Conservation (phyloP, 2,113 vertebrate species). For the Rhombomys opimus region DNA sequence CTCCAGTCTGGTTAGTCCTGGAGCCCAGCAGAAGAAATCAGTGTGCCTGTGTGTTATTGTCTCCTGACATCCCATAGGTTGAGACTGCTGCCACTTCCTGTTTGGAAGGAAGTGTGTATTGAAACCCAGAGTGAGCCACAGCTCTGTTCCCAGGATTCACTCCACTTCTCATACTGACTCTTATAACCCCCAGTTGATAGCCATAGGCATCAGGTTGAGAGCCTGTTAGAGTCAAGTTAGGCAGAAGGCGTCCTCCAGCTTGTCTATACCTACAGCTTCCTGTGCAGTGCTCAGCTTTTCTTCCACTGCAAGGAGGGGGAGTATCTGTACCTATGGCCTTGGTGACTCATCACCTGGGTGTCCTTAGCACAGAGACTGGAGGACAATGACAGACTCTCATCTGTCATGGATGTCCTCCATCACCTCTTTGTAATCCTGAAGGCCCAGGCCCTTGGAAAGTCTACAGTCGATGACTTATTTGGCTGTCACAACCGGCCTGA, state of each 20-base stretch:
- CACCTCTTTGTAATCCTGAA: background rate
- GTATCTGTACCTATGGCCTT: rapidly evolving
- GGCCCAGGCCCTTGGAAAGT: background rate
- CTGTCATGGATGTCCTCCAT: rapidly evolving
- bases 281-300: background rate
- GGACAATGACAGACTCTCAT: rapidly evolving
- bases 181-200: rapidly evolving
- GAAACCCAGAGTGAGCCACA: background rate
- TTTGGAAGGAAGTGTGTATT: background rate
- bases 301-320: rapidly evolving
- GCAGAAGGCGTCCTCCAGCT: background rate
- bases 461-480: background rate
- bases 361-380: rapidly evolving
- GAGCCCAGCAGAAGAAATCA: rapidly evolving
- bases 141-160: rapidly evolving
- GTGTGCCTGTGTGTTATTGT: rapidly evolving
- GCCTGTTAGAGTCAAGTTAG: background rate
- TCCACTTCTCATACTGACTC: background rate
- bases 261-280: rapidly evolving
- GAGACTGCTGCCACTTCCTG: background rate
- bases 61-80: too few relatives aligned
- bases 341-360: background rate
- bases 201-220: background rate
- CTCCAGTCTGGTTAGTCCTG: rapidly evolving
- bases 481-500: background rate